Conservation (phyloP, 2,113 vertebrate genomes). For the Oreochromis aureus region DNA sequence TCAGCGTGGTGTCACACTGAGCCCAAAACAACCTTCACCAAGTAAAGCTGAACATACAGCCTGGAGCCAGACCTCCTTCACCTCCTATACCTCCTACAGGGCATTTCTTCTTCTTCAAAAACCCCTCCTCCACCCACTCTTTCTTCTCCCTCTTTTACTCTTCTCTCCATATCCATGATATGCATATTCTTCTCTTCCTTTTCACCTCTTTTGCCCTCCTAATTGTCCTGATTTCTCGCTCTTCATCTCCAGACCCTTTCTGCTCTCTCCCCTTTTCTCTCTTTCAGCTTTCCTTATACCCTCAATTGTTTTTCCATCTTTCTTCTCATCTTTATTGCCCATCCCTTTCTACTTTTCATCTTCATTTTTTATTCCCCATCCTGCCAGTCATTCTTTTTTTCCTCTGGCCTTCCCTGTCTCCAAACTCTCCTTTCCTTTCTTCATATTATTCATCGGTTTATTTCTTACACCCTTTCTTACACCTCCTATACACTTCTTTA, state of each 20-base stretch:
- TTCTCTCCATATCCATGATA: background rate
- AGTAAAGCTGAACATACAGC: conserved; percentile 58
- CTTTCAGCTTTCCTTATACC: background rate
- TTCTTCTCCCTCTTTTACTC: background rate
- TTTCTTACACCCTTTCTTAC: background rate
- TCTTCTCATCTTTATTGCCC: background rate
- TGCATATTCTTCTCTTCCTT: background rate
- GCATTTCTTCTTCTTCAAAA: conserved; percentile 11
- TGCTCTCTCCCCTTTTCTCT: background rate
- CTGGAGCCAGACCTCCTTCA: conserved; percentile 32
- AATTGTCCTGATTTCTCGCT: background rate
- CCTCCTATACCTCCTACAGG: conserved; percentile 23
- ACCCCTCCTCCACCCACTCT: background rate
- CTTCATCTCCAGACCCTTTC: background rate
- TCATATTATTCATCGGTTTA: background rate
- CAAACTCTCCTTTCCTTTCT: background rate
- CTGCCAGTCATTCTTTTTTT: background rate
- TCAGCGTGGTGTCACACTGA: conserved; percentile 9
- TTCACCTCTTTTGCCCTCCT: background rate
- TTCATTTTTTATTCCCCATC: background rate
- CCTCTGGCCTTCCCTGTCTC: background rate
- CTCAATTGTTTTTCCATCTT: background rate
- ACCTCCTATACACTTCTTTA: background rate
- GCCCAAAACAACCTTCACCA: conserved; percentile 33
- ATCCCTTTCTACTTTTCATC: background rate